These are phyloP conservation scores for Deilephila elpenor DNA, from an alignment of 2,888 invertebrate genomes.

Conservation along the genomic window DNA sequence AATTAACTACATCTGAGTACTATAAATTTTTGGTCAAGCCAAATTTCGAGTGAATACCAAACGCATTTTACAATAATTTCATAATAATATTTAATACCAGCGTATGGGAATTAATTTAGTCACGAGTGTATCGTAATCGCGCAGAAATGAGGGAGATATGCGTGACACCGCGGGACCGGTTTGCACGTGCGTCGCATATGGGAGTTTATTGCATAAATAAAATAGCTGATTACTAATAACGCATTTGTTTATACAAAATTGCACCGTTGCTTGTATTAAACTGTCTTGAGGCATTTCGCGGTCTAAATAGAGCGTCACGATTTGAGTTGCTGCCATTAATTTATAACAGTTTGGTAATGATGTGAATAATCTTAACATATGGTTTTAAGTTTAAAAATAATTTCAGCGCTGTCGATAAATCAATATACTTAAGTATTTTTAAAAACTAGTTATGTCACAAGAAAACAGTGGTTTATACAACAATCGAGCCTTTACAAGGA, in stretches of 20 bases:
- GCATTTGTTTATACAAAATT: not conserved
- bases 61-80: not conserved
- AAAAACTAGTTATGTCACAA: no score
- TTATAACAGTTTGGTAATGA: not conserved
- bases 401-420: no score
- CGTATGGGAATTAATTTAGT: slow-evolving; percentile 31
- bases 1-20: not conserved
- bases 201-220: slow-evolving; percentile 46
- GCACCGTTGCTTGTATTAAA: not conserved
- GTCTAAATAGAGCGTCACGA: slow-evolving; percentile 1
- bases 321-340: not conserved
- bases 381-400: not conserved
- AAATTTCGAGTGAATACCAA: not conserved
- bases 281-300: not conserved
- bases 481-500: no score
- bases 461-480: no score
- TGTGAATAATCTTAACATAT: not conserved
- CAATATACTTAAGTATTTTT: no score
- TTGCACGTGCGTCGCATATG: slow-evolving; percentile 34
- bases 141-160: slow-evolving; percentile 43
- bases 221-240: slow-evolving; percentile 25
- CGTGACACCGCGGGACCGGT: slow-evolving; percentile 39
- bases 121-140: slow-evolving; percentile 40
- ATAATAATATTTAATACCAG: slow-evolving; percentile 1
- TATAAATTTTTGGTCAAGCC: not conserved